These are phyloP conservation scores for Agelaius tricolor DNA, from an alignment of 2,113 vertebrate species.

Conservation along the genomic window DNA sequence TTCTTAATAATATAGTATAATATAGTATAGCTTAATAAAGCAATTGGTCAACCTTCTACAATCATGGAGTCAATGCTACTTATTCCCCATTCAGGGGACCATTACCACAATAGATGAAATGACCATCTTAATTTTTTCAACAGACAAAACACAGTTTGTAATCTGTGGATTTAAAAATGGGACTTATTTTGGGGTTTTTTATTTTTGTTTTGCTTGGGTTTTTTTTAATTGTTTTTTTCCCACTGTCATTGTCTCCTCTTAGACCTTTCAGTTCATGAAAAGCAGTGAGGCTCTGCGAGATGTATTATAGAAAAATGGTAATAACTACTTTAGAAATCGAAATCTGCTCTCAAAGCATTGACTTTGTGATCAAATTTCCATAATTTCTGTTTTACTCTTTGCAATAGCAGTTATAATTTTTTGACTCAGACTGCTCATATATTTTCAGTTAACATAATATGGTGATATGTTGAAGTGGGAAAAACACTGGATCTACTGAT, in stretches of 20 bases:
- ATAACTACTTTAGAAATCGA: background rate
- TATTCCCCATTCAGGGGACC: too few species aligned
- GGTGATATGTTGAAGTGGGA: background rate
- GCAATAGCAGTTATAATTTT: background rate
- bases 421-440: background rate
- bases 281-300: background rate
- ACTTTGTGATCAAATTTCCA: background rate
- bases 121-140: background rate
- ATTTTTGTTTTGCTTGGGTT: rapidly evolving
- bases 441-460: background rate
- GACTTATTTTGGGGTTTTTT: rapidly evolving
- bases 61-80: too few species aligned
- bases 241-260: background rate
- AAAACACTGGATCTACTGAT: background rate
- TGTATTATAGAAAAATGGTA: background rate
- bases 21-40: too few species aligned
- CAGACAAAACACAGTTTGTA: background rate
- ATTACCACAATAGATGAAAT: background rate
- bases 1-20: too few species aligned
- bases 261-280: background rate
- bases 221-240: background rate
- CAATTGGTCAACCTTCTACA: too few species aligned
- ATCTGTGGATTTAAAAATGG: background rate
- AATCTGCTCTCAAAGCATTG: background rate
- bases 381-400: background rate